Percentiles rank a stretch among this genome's conserved stretches.
phyloP scores from a whole-genome alignment of 2,113 vertebrate species.

The Grammomys surdaster region DNA sequence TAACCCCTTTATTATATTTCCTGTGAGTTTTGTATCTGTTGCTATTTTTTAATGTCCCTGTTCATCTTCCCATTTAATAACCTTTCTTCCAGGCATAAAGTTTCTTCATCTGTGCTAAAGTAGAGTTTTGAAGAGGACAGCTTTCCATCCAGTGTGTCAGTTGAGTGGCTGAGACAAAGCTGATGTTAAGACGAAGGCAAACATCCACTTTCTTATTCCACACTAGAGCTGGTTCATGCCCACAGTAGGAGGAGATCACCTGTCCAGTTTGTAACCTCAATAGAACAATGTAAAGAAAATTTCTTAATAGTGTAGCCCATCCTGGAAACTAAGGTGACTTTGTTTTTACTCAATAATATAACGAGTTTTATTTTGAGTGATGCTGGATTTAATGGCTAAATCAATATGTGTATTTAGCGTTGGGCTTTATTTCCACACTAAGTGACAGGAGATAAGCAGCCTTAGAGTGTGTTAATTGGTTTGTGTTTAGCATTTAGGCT shows the following conservation, averaged over 20 bases:
- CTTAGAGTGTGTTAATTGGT: constrained; percentile 89
- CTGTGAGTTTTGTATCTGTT: constrained; percentile 45
- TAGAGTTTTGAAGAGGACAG: background rate
- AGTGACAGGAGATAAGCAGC: constrained; percentile 90
- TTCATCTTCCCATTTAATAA: constrained; percentile 52
- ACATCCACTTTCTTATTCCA: background rate
- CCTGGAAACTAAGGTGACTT: constrained; percentile 82
- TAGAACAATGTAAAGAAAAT: background rate
- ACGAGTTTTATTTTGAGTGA: constrained; percentile 87
- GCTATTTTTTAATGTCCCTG: constrained; percentile 33
- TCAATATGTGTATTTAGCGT: constrained; percentile 89
- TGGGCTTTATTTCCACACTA: constrained; percentile 87
- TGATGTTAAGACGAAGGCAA: background rate
- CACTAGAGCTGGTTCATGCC: background rate
- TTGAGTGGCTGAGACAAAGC: background rate
- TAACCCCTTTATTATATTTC: constrained; percentile 38
- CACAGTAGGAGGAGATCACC: rapidly evolving
- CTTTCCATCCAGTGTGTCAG: background rate
- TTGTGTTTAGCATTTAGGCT: constrained; percentile 89
- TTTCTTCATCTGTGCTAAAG: background rate
- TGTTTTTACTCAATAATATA: constrained; percentile 83
- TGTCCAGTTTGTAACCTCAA: background rate
- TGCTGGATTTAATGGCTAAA: constrained; percentile 88
- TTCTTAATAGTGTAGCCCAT: constrained; percentile 54
- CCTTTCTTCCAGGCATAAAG: constrained; percentile 46